These are phyloP conservation scores for Alcedo atthis DNA, from an alignment of 2,797 vertebrate species.

Conservation along the genomic window DNA sequence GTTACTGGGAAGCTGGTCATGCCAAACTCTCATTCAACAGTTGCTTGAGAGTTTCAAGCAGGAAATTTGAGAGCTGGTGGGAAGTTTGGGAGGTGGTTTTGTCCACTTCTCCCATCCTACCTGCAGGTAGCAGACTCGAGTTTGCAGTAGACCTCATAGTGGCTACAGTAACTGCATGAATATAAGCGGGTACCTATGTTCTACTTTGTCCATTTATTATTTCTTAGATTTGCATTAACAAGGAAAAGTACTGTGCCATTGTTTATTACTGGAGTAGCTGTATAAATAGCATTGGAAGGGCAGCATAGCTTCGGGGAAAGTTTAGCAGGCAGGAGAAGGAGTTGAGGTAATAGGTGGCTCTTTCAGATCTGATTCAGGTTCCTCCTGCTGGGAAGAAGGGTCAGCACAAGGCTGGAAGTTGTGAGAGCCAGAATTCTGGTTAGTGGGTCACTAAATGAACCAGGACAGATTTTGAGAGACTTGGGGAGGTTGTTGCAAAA, in stretches of 20 bases:
- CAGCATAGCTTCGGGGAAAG: neutral
- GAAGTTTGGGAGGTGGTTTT: neutral
- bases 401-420: neutral
- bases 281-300: neutral
- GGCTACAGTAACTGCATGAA: neutral
- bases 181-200: rapidly evolving
- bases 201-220: neutral
- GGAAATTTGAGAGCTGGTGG: neutral
- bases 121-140: neutral
- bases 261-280: neutral
- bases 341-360: neutral
- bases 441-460: neutral
- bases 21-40: neutral
- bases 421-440: neutral
- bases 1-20: neutral
- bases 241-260: neutral
- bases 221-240: neutral
- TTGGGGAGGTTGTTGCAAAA: neutral
- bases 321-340: neutral
- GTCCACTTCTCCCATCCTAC: neutral
- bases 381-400: neutral
- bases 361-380: neutral
- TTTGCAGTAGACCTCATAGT: rapidly evolving
- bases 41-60: neutral
- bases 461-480: neutral